Conservation (phyloP, 2,888 invertebrate genomes). For the Sacculina carcini region DNA sequence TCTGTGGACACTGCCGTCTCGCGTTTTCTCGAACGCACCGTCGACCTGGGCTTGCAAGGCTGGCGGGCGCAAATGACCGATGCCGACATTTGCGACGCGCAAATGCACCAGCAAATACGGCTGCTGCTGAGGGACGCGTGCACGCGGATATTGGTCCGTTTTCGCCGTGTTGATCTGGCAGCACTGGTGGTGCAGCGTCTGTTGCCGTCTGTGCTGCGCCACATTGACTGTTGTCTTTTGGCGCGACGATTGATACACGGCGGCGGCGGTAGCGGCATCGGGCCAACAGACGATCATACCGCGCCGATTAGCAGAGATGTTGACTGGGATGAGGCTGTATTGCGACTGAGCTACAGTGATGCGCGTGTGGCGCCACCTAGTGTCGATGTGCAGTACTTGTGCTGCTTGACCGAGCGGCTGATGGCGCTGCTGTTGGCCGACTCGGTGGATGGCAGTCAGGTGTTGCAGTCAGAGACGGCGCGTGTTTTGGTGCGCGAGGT, state of each 20-base stretch:
- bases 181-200: slow-evolving; percentile 10
- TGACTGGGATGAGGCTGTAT: slow-evolving; percentile 9
- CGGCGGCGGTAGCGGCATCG: too few species aligned
- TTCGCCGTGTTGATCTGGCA: slow-evolving; percentile 11
- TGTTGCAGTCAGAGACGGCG: too few species aligned
- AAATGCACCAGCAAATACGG: background rate
- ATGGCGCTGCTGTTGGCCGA: slow-evolving; percentile 30
- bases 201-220: slow-evolving; percentile 16
- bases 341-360: slow-evolving; percentile 10
- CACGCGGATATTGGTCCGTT: slow-evolving; percentile 3
- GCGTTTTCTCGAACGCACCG: too few species aligned
- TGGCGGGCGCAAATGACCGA: too few species aligned
- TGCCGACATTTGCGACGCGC: too few species aligned
- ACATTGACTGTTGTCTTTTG: slow-evolving; percentile 12
- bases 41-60: too few species aligned
- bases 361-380: slow-evolving; percentile 9
- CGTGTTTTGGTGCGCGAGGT: too few species aligned
- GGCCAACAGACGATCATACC: too few species aligned
- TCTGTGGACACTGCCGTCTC: too few species aligned
- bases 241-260: slow-evolving; percentile 11
- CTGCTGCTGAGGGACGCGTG: background rate
- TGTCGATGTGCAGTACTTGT: slow-evolving; percentile 11
- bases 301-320: too few species aligned
- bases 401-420: slow-evolving; percentile 31
- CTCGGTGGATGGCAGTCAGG: too few species aligned